These are phyloP conservation scores for Pyrrhia umbra DNA, from an alignment of 2,888 invertebrate species.

Conservation along the genomic window DNA sequence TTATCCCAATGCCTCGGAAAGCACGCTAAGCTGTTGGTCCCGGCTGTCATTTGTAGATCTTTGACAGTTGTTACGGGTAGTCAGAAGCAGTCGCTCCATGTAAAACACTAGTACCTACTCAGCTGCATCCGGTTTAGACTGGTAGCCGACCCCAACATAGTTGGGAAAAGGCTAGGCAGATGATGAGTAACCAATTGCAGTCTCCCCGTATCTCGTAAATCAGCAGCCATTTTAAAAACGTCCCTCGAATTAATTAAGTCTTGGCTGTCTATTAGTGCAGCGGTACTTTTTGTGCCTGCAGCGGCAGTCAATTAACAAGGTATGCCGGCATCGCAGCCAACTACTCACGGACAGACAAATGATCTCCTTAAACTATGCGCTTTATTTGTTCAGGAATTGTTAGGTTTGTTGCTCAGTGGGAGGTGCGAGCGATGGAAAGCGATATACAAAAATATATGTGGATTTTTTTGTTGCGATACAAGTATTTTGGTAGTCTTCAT, in stretches of 20 bases:
- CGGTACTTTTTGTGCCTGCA: constrained; percentile 47
- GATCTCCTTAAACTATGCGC: constrained; percentile 55
- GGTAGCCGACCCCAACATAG: too few species aligned
- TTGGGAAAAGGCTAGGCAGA: too few species aligned
- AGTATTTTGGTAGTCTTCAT: too few species aligned
- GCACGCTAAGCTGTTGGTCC: too few species aligned
- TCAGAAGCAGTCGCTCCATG: too few species aligned
- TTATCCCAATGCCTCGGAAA: too few species aligned
- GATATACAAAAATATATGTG: background rate
- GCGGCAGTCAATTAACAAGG: constrained; percentile 65
- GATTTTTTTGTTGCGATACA: background rate
- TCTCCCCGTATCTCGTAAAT: constrained; percentile 34
- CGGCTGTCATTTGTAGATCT: too few species aligned
- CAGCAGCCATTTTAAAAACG: constrained; percentile 44
- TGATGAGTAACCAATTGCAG: too few species aligned
- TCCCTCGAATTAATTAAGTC: constrained; percentile 46
- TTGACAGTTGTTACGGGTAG: too few species aligned
- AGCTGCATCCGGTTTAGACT: too few species aligned
- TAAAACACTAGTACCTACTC: too few species aligned
- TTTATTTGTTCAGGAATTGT: constrained; percentile 58
- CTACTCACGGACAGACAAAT: constrained; percentile 65
- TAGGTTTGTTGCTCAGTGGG: constrained; percentile 5
- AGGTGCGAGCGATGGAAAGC: constrained; percentile 10
- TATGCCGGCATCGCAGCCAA: constrained; percentile 53
- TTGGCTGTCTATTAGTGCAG: constrained; percentile 46